Evolutionary conservation across 2,113 vertebrate species (phyloP), one percentile per base, ranked within the genome.

Genomic region (Montifringilla adamsi): DNA sequence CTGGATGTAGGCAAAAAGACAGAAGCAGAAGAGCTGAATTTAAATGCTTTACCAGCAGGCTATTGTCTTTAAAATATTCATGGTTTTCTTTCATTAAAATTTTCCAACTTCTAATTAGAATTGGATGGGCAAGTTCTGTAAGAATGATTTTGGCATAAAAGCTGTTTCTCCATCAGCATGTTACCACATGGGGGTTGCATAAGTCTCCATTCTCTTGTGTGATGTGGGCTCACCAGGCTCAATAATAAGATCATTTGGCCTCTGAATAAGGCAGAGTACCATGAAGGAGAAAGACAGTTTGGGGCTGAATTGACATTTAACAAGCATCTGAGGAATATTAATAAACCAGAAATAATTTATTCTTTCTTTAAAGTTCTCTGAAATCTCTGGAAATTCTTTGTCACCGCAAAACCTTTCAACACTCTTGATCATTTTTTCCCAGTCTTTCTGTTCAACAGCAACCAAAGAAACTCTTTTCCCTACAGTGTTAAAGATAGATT

Each of bases 31-130:
- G 23, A 75, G 44, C 19, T 66, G 59, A 89, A 86, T 19, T 55
- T 35, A 80, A 95, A 77, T 75, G 41, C 44, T 93, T 88, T 64
- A 92, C 37, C 85, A 93, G 52, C 50, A 86, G 79, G n/a, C 72
- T 91, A 86, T 86, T 84, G 75, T 94, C 70, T 96, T 94, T 95
- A 72, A 96, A 94, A 93, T 94, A 92, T 90, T 96, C 58, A 92
- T 90, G 60, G 56, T 2, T 94, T 88, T 92, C 27, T 90, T 90
- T 93, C 80, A 88, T 88, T 92, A 94, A 77, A 86, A 35, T 92
- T 90, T 86, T 88, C 85, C 59, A 90, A 5, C 39, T 92, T 88
- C 72, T 93, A 93, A 95, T 86, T 94, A 92, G 83, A 93, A 86
- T 63, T 84, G 76, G 68, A 84, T 78, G 73, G 43, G 64, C 44